phyloP scores from a whole-genome alignment of 2,797 vertebrate genomes.

The Molossus molossus region DNA sequence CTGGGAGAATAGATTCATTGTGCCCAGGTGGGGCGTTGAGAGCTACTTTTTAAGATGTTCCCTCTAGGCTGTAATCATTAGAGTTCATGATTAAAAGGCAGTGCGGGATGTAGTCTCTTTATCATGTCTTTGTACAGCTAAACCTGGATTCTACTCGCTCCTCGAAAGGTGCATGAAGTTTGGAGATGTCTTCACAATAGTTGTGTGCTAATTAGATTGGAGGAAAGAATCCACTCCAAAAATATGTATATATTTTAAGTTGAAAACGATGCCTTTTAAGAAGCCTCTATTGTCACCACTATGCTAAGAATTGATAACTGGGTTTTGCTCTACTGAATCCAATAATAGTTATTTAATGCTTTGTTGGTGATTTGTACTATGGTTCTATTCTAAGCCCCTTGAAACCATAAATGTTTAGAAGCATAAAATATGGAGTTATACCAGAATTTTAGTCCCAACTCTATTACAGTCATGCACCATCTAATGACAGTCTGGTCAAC shows the following conservation, averaged over 20 bases:
- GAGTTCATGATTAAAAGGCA: neutral
- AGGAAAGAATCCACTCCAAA: neutral
- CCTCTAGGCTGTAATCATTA: neutral
- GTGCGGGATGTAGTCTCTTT: neutral
- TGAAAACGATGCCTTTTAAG: neutral
- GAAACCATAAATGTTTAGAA: neutral
- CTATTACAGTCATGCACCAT: neutral
- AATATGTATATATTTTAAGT: slow-evolving; percentile 8
- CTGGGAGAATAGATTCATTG: neutral
- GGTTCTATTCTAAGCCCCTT: neutral
- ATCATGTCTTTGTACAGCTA: neutral
- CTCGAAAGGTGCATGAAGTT: neutral
- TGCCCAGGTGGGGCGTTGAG: neutral
- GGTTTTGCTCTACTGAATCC: neutral
- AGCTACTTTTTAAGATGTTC: neutral
- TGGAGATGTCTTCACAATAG: neutral
- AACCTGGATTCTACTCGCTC: neutral
- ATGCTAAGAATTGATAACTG: neutral
- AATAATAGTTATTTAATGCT: neutral
- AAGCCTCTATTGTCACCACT: neutral
- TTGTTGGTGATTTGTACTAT: neutral
- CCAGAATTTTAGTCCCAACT: neutral
- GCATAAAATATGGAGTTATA: neutral
- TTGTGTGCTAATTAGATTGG: neutral
- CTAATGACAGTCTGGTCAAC: neutral